These are phyloP conservation scores for Stichodactyla mertensii DNA, from an alignment of 64 coral and sea anemone genomes.

Conservation along the genomic window DNA sequence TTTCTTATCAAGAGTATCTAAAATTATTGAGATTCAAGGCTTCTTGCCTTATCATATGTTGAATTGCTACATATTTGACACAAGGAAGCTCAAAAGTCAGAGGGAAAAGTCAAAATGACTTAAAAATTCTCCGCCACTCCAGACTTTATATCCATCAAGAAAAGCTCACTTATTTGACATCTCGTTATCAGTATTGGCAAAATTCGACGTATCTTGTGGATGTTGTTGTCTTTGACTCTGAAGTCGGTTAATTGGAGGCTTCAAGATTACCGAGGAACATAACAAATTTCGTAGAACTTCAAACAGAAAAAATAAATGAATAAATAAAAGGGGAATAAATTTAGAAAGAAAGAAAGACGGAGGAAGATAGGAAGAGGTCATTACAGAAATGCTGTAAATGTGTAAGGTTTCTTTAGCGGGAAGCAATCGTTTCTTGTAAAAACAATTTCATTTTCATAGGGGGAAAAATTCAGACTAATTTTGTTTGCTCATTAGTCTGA, in stretches of 20 bases:
- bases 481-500: not conserved
- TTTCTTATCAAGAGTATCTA: too few relatives aligned
- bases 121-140: not conserved
- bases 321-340: not conserved
- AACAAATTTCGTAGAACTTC: not conserved
- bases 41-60: not conserved
- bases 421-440: too few relatives aligned
- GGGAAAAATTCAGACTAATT: not conserved
- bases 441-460: not conserved
- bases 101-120: not conserved
- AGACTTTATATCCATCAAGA: not conserved
- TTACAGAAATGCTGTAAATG: too few relatives aligned
- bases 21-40: not conserved
- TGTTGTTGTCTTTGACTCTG: not conserved
- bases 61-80: not conserved
- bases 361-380: too few relatives aligned
- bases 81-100: not conserved
- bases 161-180: not conserved
- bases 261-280: not conserved
- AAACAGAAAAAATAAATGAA: too few relatives aligned
- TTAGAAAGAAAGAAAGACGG: not conserved
- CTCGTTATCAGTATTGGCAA: not conserved
- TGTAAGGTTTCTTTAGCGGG: too few relatives aligned
- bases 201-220: not conserved
- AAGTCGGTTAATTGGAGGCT: not conserved